phyloP scores from a whole-genome alignment of 1,140 invertebrate genomes.

The Rhagoletis zephyria region DNA sequence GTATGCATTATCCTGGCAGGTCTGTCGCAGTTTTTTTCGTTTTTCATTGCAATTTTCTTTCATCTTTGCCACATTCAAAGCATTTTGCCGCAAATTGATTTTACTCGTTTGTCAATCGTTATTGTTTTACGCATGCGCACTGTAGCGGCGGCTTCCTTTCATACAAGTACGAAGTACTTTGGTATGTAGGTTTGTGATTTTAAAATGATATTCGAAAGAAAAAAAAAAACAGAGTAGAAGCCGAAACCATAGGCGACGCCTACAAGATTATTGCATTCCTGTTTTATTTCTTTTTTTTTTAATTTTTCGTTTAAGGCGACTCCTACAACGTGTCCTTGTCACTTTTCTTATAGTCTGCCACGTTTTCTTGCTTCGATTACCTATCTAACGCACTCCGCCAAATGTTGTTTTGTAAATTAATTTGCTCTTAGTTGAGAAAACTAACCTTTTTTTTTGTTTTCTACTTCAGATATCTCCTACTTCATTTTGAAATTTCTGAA shows the following conservation, averaged over 20 bases:
- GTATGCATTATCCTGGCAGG: neutral
- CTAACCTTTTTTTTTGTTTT: neutral
- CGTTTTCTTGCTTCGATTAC: neutral
- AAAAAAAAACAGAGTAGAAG: neutral
- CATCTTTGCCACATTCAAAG: slow-evolving; percentile 30
- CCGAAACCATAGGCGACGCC: slow-evolving; percentile 5
- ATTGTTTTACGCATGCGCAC: slow-evolving; percentile 35
- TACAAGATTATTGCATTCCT: neutral
- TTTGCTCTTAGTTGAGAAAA: neutral
- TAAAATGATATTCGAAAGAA: neutral
- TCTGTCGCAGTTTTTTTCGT: neutral
- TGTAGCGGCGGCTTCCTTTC: neutral
- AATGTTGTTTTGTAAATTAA: slow-evolving; percentile 39
- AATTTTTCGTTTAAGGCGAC: neutral
- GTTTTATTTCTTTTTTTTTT: neutral
- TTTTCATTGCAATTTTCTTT: neutral
- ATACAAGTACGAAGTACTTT: neutral
- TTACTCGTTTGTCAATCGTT: slow-evolving; percentile 45
- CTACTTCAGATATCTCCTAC: neutral
- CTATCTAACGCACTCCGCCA: neutral
- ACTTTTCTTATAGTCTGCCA: neutral
- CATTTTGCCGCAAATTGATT: slow-evolving; percentile 47
- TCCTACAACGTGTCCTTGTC: neutral
- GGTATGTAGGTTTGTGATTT: neutral
- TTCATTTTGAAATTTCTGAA: slow-evolving; percentile 9